These are phyloP conservation scores for Hofmannophila pseudospretella DNA, from an alignment of 2,888 invertebrate species.

Conservation along the genomic window DNA sequence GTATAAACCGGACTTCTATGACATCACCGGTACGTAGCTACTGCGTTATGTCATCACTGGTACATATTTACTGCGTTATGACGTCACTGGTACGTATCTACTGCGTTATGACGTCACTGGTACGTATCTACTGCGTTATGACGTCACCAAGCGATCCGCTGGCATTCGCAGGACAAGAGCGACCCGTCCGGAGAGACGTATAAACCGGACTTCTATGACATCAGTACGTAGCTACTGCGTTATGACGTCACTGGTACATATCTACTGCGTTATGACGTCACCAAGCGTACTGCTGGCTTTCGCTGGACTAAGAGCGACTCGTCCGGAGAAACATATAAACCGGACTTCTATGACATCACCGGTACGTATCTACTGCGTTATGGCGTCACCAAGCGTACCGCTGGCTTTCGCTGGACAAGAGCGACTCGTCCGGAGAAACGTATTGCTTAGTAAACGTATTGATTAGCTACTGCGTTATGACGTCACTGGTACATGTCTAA, in stretches of 20 bases:
- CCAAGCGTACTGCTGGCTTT: constrained; percentile 92
- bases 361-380: not conserved
- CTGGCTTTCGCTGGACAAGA: constrained; percentile 90
- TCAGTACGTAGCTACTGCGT: too few species aligned
- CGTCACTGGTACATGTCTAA: constrained; percentile 84
- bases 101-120: constrained; percentile 66
- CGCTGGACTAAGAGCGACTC: constrained; percentile 84
- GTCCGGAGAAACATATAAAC: constrained; percentile 86
- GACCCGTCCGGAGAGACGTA: constrained; percentile 84
- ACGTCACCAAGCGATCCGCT: constrained; percentile 81
- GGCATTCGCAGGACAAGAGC: constrained; percentile 90
- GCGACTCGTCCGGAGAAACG: constrained; percentile 81
- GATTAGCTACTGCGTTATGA: too few species aligned
- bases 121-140: not conserved
- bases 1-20: constrained; percentile 94
- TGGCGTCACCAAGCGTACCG: too few species aligned
- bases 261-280: too few species aligned
- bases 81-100: not conserved
- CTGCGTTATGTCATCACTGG: constrained; percentile 86
- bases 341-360: too few species aligned
- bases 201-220: constrained; percentile 93
- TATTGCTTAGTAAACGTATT: too few species aligned
- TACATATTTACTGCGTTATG: constrained; percentile 73
- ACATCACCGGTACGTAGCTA: constrained; percentile 82
- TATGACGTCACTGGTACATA: constrained; percentile 88